phyloP scores from a whole-genome alignment of 2,797 vertebrate genomes.

The Alfaro cultratus region DNA sequence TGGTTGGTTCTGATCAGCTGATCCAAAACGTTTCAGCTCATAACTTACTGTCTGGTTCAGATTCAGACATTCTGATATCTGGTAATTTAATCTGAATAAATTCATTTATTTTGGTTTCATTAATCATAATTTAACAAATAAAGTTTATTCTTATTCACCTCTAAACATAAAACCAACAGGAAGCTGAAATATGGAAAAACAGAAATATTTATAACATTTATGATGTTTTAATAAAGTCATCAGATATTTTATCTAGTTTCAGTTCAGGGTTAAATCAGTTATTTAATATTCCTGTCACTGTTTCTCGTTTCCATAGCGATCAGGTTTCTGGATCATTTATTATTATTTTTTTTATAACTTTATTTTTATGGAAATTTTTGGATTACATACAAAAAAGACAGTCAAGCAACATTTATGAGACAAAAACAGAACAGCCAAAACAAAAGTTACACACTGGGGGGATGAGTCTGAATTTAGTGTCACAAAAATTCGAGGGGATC shows the following conservation, averaged over 20 bases:
- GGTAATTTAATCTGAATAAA: neutral
- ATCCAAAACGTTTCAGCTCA: too few relatives aligned
- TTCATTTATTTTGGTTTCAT: neutral
- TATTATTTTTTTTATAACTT: neutral
- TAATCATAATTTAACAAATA: neutral
- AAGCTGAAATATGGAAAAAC: neutral
- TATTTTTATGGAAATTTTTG: too few relatives aligned
- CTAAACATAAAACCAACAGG: neutral
- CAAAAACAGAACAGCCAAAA: too few relatives aligned
- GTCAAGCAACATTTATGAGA: too few relatives aligned
- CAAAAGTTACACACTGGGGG: too few relatives aligned
- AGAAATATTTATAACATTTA: neutral
- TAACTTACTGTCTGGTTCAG: too few relatives aligned
- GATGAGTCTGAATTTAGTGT: too few relatives aligned
- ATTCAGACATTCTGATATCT: too few relatives aligned
- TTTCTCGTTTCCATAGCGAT: neutral
- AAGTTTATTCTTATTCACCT: neutral
- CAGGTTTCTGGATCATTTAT: neutral
- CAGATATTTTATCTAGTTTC: neutral
- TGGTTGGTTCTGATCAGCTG: neutral
- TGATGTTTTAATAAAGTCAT: neutral
- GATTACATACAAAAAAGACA: too few relatives aligned
- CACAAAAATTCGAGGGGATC: too few relatives aligned
- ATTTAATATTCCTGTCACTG: neutral
- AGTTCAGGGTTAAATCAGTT: neutral